Conservation (phyloP, 2,113 vertebrate genomes). For the Chaetorhynchus papuensis region DNA sequence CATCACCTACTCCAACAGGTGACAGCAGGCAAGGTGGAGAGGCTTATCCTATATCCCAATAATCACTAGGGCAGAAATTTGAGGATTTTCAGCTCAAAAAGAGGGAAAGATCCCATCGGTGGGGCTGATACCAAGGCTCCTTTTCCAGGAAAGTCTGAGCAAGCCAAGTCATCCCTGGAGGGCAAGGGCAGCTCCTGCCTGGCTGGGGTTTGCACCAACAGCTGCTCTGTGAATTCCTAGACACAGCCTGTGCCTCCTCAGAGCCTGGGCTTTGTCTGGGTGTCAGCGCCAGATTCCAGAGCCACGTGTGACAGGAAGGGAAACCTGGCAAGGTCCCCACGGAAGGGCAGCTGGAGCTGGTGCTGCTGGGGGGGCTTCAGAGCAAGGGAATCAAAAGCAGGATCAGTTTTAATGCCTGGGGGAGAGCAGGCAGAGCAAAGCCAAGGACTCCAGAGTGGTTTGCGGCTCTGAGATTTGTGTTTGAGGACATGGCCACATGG, state of each 20-base stretch:
- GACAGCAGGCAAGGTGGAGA: rapidly evolving
- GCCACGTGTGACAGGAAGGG: rapidly evolving
- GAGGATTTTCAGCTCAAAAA: not conserved
- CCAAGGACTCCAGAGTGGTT: rapidly evolving
- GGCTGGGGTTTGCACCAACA: not conserved
- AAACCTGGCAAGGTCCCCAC: not conserved
- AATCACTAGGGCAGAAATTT: not conserved
- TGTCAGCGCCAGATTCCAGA: not conserved
- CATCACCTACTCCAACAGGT: not conserved
- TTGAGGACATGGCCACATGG: not conserved
- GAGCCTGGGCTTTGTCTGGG: not conserved
- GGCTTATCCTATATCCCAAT: not conserved
- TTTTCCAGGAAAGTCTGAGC: not conserved
- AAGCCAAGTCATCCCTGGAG: not conserved
- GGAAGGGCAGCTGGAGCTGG: not conserved
- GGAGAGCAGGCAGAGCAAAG: not conserved
- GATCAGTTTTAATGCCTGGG: not conserved
- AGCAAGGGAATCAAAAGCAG: not conserved
- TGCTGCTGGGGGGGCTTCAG: not conserved
- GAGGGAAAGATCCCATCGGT: rapidly evolving
- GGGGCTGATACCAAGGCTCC: not conserved
- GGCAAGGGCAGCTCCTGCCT: not conserved
- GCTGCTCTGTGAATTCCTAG: not conserved
- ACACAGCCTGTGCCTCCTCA: not conserved
- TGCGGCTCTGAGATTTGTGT: not conserved